phyloP scores from a whole-genome alignment of 2,888 invertebrate species.

The Mactromeris polynyma region DNA sequence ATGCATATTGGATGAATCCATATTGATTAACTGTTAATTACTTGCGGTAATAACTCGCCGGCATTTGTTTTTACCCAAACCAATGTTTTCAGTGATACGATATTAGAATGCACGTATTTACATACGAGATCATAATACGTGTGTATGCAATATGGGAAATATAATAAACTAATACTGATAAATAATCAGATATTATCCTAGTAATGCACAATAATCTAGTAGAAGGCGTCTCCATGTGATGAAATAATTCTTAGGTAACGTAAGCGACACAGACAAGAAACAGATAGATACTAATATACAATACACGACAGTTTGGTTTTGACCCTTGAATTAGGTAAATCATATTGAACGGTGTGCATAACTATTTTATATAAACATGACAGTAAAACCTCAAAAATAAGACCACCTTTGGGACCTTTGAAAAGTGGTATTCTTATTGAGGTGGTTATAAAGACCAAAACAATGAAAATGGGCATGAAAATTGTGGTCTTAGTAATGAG shows the following conservation, averaged over 20 bases:
- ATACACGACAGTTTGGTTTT: no score
- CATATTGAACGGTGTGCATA: no score
- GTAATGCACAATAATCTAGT: neutral
- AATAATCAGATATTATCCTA: neutral
- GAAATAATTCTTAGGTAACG: neutral
- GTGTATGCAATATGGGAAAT: neutral
- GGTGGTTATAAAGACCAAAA: no score
- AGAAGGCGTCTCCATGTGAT: neutral
- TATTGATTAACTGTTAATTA: neutral
- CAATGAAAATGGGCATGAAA: no score
- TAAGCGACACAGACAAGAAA: neutral
- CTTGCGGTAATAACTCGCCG: neutral
- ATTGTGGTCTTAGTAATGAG: no score
- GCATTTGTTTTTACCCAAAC: neutral
- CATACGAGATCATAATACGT: neutral
- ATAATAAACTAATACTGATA: neutral
- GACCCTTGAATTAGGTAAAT: no score
- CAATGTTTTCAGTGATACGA: neutral
- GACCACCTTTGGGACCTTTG: no score
- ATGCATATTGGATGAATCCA: neutral
- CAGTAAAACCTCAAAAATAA: no score
- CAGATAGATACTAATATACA: no score
- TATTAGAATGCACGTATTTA: neutral
- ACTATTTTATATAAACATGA: no score
- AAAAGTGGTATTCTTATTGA: no score